Base-by-base conservation (phyloP, 2,113 vertebrate species). In the Gymnarchus niloticus region DNA sequence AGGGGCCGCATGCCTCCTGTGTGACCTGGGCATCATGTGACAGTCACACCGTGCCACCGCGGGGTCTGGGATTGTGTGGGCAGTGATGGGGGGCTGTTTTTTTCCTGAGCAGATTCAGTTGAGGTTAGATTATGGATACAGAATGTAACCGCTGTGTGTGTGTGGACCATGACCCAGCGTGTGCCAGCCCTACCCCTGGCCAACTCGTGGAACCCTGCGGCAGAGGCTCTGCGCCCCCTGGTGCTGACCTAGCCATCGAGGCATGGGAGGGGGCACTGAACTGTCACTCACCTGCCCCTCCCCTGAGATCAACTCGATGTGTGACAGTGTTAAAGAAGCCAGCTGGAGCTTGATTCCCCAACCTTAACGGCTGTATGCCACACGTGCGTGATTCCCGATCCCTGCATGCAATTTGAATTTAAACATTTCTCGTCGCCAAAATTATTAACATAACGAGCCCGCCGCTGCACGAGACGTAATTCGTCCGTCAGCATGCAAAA, bases 281-380 rank as follows among this genome's bases (percentile, higher is more conserved):
- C 51, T 28, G 80, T 82, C 80, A 82, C 80, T 82, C 80, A 82
- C 28, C 80, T 56, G 80, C 80, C 19, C 80, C 49, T 6, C 76
- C 44, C 21, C 76, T 46, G 37, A 48, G 37, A 78, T 6, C 37
- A 10, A 48, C 41, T 48, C 23, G 44, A 48, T 78, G 76, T 78
- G 37, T 78, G 65, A 78, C 76, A 78, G 17, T n/a, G 37, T 19
- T 19, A 48, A 48, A 48, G 41, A 61, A 65, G 9, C 23, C 6
- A 46, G 21, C 44, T 48, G 54, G 46, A n/a, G 80, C n/a, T 25
- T 25, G n/a, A 33, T n/a, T 54, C n/a, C 77, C 46, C 76, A 80
- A 25, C 76, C 44, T 25, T 25, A n/a, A 81, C 23, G 77, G 3
- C 77, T 57, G 54, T 48, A 44, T 73, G 28, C 65, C 37, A 25